Evolutionary conservation across 2,113 vertebrate species (phyloP), one percentile per base, ranked within the genome.

Genomic region (Cololabis saira): DNA sequence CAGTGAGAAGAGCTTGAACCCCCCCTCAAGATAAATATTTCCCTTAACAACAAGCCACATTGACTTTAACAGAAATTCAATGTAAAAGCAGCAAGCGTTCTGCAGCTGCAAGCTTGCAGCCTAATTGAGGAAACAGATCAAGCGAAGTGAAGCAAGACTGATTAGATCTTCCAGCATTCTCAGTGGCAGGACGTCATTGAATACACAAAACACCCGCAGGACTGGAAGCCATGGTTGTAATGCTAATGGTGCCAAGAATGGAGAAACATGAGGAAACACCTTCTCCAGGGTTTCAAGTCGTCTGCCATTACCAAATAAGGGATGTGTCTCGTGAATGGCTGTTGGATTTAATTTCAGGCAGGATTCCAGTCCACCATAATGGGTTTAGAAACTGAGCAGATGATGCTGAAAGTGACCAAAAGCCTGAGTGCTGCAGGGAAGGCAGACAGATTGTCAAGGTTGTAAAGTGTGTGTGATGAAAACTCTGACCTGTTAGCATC

Each of bases 131-230:
- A 76, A 85, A 76, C 60, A 15, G 83, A 83, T 83, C 56, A 12
- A 74, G 83, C 67, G 81, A 81, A 76, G 83, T 78, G 75, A 78
- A 86, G 78, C 84, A 72, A 61, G 57, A 69, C 80, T 87, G 82
- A 90, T 87, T 88, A 80, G 62, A 82, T 88, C 82, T 82, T 80
- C 47, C 51, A 61, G 58, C 67, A 53, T 82, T 78, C 63, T 76
- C 61, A 16, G 62, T 58, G 67, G 71, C 4, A 47, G 64, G 67
- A 81, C 47, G 47, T 75, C 74, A 71, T 21, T 79, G 83, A 69
- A 75, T 70, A 74, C 69, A 80, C 67, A 76, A 80, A 66, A 27
- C 48, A 64, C 58, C 76, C 0, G 9, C n/a, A 13, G 76, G 37
- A 78, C 22, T 47, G 43, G 51, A 61, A 59, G 43, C 48, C 61